A percentile compares a stretch with the other conserved stretches of the same genome.
Conservation (phyloP, 2,113 vertebrate species). For the Pycnonotus jocosus region DNA sequence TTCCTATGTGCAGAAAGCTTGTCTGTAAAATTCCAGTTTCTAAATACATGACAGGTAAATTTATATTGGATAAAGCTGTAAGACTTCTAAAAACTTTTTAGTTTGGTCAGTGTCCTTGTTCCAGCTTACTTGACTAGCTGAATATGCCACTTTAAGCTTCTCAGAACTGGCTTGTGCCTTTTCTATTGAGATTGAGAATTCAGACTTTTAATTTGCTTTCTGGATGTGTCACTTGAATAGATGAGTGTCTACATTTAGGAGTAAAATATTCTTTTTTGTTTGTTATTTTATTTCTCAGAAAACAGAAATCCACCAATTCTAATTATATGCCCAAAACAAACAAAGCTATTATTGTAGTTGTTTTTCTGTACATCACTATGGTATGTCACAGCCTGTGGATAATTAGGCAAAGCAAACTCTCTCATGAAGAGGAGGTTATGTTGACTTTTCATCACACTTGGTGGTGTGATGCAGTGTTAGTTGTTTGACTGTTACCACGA, state of each 20-base stretch:
- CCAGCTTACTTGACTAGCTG: not conserved
- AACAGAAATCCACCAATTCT: not conserved
- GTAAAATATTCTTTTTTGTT: not conserved
- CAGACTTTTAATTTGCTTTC: not conserved
- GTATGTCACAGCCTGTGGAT: not conserved
- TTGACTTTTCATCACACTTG: not conserved
- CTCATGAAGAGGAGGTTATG: not conserved
- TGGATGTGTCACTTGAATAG: not conserved
- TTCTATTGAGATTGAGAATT: not conserved
- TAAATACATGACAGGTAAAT: not conserved
- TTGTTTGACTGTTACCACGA: not conserved
- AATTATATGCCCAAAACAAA: not conserved
- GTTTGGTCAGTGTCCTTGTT: not conserved
- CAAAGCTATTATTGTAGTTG: not conserved
- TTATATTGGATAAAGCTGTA: not conserved
- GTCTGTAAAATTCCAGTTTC: not conserved
- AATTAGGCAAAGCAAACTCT: not conserved
- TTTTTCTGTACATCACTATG: not conserved
- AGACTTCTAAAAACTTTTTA: not conserved
- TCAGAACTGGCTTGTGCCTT: not conserved
- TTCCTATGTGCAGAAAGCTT: not conserved
- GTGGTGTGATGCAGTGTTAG: not conserved
- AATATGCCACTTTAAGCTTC: not conserved
- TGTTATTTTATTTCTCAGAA: not conserved
- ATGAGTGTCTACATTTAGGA: not conserved